A percentile compares a stretch with the other conserved stretches of the same genome.
Evolutionary conservation across 2,113 vertebrate genomes (phyloP).

Genomic region (Canis aureus): DNA sequence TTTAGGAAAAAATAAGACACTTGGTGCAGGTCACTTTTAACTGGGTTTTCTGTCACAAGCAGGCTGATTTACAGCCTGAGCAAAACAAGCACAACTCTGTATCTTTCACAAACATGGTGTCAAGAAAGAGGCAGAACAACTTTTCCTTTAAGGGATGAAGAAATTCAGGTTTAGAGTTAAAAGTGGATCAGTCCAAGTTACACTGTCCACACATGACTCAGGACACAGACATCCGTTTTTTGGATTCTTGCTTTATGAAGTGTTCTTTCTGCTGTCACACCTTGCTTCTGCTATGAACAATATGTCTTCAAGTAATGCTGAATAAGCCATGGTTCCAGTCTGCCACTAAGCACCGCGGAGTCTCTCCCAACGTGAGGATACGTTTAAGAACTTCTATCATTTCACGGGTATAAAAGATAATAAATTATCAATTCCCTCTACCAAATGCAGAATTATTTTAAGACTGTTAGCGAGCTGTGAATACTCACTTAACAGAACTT

Average conservation of each 20-base stretch:
- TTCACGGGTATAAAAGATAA: conserved; percentile 45
- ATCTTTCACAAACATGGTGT: not conserved
- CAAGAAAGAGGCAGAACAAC: not conserved
- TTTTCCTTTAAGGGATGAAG: not conserved
- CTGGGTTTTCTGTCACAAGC: not conserved
- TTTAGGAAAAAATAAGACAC: not conserved
- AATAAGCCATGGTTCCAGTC: accelerated
- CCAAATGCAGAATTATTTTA: conserved; percentile 60
- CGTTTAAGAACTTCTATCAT: conserved; percentile 7
- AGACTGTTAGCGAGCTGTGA: conserved; percentile 78
- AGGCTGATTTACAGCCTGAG: not conserved
- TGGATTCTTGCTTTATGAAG: not conserved
- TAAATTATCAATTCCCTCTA: conserved; percentile 63
- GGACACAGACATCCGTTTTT: not conserved
- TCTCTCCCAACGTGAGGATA: not conserved
- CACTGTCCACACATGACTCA: not conserved
- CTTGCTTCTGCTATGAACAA: not conserved
- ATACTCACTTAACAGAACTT: conserved; percentile 85
- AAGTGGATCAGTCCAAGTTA: not conserved
- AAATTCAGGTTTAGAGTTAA: not conserved
- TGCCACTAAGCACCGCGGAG: not conserved
- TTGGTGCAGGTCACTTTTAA: no score
- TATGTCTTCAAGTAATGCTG: not conserved
- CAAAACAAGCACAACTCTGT: not conserved
- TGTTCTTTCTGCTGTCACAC: not conserved